Conservation (phyloP, 2,888 invertebrate genomes). For the Ligdia adustata region DNA sequence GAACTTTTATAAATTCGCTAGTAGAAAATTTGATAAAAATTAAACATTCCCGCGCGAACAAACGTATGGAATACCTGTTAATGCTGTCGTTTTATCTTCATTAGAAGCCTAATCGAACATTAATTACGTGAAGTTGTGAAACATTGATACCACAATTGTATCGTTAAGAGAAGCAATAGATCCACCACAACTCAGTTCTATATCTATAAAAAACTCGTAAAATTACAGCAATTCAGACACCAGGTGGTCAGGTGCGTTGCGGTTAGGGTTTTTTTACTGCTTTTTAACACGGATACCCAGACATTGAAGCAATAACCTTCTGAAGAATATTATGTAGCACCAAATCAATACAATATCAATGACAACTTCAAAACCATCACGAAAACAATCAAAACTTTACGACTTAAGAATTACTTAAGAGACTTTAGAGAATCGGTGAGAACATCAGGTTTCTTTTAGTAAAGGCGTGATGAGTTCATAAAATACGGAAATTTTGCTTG, state of each 20-base stretch:
- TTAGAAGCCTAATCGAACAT: too few relatives aligned
- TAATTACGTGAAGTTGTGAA: too few relatives aligned
- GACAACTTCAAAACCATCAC: neutral
- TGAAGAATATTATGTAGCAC: too few relatives aligned
- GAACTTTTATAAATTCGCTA: too few relatives aligned
- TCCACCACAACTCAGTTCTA: constrained; percentile 6
- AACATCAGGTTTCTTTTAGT: constrained; percentile 3
- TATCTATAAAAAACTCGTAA: constrained; percentile 29
- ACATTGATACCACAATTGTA: too few relatives aligned
- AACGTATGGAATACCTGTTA: too few relatives aligned
- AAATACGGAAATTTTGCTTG: constrained; percentile 26
- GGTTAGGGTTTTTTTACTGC: constrained; percentile 25
- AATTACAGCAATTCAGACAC: constrained; percentile 21
- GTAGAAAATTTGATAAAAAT: too few relatives aligned
- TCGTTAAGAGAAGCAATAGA: neutral
- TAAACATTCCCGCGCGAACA: too few relatives aligned
- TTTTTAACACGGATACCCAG: constrained; percentile 1
- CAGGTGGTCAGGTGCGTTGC: constrained; percentile 29
- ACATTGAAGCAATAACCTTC: neutral
- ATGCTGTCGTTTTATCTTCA: too few relatives aligned
- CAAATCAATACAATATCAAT: neutral
- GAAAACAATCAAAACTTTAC: neutral
- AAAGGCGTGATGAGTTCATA: constrained; percentile 20
- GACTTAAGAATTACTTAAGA: neutral
- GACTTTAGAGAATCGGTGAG: neutral